A percentile compares a stretch with the other conserved stretches of the same genome.
Evolutionary conservation across 53 echinoderm and acorn worm genomes (phyloP).

Genomic region (Stichopus horrens): DNA sequence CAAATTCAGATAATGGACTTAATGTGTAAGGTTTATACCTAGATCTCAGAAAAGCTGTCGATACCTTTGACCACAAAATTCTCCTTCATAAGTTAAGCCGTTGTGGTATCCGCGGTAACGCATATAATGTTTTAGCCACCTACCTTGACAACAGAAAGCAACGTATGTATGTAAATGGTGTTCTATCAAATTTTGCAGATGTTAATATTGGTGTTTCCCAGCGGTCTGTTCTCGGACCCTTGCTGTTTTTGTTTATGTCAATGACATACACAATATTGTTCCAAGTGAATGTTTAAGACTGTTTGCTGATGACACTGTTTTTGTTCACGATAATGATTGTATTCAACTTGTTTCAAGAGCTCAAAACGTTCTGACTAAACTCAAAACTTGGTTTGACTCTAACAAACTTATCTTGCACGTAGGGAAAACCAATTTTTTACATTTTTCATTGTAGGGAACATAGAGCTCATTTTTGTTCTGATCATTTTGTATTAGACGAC

Average conservation of each 20-base stretch:
- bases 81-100: neutral
- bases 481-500: conserved; percentile 11
- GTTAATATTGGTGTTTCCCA: conserved; percentile 15
- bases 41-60: neutral
- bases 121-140: neutral
- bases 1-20: neutral
- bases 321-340: conserved; percentile 19
- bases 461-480: neutral
- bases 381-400: conserved; percentile 11
- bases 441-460: neutral
- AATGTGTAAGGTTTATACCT: neutral
- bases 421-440: neutral
- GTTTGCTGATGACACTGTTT: conserved; percentile 10
- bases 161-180: conserved; percentile 13
- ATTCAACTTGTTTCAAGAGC: neutral
- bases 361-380: neutral
- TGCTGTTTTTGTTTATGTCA: conserved; percentile 23
- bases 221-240: conserved; percentile 24
- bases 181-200: neutral
- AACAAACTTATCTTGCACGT: conserved; percentile 26
- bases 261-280: conserved; percentile 13
- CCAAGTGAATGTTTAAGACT: neutral
- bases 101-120: conserved; percentile 4
- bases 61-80: conserved; percentile 18
- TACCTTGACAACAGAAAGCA: conserved; percentile 17